These are phyloP conservation scores for Cremastinae sp. DNA, from an alignment of 2,888 invertebrate genomes.

Conservation along the genomic window DNA sequence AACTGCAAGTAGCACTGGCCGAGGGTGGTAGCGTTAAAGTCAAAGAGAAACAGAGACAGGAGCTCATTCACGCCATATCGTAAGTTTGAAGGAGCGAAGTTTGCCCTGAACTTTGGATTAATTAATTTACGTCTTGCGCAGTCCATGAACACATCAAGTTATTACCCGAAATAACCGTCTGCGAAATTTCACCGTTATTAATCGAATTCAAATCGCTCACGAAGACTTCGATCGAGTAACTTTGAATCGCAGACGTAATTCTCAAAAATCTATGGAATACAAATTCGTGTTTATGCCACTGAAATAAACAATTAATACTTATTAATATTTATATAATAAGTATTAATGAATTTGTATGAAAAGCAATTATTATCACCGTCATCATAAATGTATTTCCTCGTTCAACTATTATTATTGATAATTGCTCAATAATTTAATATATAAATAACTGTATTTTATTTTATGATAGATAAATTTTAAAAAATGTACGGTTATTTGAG, in stretches of 20 bases:
- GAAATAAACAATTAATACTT: no score
- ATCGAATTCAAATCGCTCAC: slow-evolving; percentile 15
- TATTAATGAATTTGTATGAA: no score
- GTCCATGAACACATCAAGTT: slow-evolving; percentile 10
- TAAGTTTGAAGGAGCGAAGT: slow-evolving; percentile 79
- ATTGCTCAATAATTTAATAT: no score
- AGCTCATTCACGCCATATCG: slow-evolving; percentile 85
- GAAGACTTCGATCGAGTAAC: not conserved
- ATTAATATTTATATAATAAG: no score
- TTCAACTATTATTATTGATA: no score
- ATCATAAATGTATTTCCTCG: no score
- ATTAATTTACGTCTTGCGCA: slow-evolving; percentile 32
- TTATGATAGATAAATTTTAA: no score
- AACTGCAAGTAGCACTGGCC: slow-evolving; percentile 84
- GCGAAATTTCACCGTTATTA: slow-evolving; percentile 43
- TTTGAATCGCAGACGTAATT: slow-evolving; percentile 1
- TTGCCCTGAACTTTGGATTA: slow-evolving; percentile 49
- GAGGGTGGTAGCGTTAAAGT: slow-evolving; percentile 85
- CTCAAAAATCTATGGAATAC: no score
- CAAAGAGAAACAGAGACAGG: slow-evolving; percentile 85
- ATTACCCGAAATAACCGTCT: slow-evolving; percentile 18
- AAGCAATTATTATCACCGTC: no score
- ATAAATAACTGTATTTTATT: no score
- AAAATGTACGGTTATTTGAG: no score
- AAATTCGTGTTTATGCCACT: no score